Conservation (phyloP, 2,888 invertebrate species). For the Cepaea hortensis region DNA sequence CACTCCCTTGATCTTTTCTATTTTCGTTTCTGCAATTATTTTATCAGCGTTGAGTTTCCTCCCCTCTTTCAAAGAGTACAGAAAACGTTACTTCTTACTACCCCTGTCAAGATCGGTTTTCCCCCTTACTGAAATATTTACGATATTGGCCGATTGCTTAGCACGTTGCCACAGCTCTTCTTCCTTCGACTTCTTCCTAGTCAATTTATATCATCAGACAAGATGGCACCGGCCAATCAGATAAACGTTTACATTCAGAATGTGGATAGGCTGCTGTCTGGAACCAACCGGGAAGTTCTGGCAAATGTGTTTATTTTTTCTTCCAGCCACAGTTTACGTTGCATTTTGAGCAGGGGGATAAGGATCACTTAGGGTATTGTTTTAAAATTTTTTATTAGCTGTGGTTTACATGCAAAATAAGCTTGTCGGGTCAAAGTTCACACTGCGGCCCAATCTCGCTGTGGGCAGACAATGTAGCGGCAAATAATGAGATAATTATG, state of each 20-base stretch:
- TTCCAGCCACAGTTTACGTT: neutral
- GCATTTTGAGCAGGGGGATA: neutral
- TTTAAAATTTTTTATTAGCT: conserved; percentile 1
- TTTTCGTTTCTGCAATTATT: too few species aligned
- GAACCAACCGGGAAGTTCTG: conserved; percentile 9
- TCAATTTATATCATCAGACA: conserved; percentile 9
- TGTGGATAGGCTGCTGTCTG: conserved; percentile 27
- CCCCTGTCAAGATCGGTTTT: too few species aligned
- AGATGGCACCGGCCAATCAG: conserved; percentile 36
- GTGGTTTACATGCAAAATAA: neutral
- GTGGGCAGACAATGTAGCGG: too few species aligned
- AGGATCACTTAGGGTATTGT: neutral
- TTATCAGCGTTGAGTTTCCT: too few species aligned
- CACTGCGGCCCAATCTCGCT: neutral
- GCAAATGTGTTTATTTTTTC: neutral
- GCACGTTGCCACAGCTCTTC: neutral
- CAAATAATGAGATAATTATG: too few species aligned
- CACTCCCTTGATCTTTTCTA: too few species aligned
- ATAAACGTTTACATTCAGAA: conserved; percentile 33
- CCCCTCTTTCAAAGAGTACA: too few species aligned
- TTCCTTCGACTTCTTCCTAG: neutral
- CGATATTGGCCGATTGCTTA: neutral
- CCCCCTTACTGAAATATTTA: too few species aligned
- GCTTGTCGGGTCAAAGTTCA: neutral
- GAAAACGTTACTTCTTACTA: too few species aligned